Evolutionary conservation across 2,113 vertebrate genomes (phyloP), one percentile per base, ranked within the genome.

Genomic region (Tychaedon coryphoeus): DNA sequence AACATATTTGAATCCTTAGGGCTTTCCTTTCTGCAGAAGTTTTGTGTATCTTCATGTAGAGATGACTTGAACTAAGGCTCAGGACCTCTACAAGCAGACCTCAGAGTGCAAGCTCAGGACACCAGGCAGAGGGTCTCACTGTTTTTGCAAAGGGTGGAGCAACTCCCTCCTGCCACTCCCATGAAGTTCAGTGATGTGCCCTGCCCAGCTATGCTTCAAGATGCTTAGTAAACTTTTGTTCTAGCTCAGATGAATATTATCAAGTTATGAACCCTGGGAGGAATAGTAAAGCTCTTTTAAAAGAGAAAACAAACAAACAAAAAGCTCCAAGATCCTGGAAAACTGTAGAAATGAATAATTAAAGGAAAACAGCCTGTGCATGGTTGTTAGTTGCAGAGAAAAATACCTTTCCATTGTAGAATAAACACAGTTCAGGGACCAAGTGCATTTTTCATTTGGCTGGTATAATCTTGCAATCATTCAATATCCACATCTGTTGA

Each of bases 141-240:
- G 7, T 23, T 77, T 33, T 43, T n/a, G 18, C 4, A 23, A 76
- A 34, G 34, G 7, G 6, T 5, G 14, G 34, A 84, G 19, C 15
- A 22, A 5, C 19, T 33, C 5, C 0, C 26, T 54, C 10, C 36
- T 61, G 17, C 31, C 1, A 1, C 20, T 88, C n/a, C 31, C 19
- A 14, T 12, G 34, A 62, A 25, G 33, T 45, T 51, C 50, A 70
- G 45, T 3, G 61, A 33, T 1, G 8, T 29, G 25, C 23, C 6
- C 6, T 40, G 61, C 34, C 17, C 20, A 80, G 26, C 20, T 8
- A 22, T 51, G 15, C 57, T 83, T 83, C 65, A 50, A 40, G 20
- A 5, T 3, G 8, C 14, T 80, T 50, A 5, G 3, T 36, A 61
- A 89, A 84, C 19, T 45, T 77, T 31, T 67, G 10, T 28, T 79